A percentile compares a stretch with the other conserved stretches of the same genome.
Conservation (phyloP, 2,888 invertebrate species). For the Zhengitettix transpicula region DNA sequence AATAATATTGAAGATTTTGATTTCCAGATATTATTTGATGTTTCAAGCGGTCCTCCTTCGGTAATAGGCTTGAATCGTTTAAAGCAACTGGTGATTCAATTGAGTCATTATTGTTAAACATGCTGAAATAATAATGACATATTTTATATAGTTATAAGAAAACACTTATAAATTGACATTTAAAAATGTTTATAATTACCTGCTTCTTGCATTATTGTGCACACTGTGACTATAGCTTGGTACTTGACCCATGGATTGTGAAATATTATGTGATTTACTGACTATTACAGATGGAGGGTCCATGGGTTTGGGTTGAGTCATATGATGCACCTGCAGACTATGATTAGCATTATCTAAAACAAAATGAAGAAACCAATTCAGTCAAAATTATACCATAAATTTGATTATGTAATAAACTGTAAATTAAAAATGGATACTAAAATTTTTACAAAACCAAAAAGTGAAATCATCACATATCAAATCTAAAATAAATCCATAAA, state of each 20-base stretch:
- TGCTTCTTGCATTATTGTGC: neutral
- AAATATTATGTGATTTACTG: constrained; percentile 23
- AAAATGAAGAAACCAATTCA: too few relatives aligned
- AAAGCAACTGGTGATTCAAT: too few relatives aligned
- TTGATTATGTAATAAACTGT: too few relatives aligned
- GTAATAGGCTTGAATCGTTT: neutral
- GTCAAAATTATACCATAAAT: too few relatives aligned
- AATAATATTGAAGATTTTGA: neutral
- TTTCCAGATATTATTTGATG: neutral
- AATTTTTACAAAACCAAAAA: too few relatives aligned
- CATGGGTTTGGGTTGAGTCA: constrained; percentile 23
- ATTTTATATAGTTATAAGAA: neutral
- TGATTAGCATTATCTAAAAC: neutral
- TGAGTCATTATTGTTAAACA: too few relatives aligned
- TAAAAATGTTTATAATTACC: neutral
- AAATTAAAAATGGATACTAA: too few relatives aligned
- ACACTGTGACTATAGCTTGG: neutral
- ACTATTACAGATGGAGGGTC: constrained; percentile 38
- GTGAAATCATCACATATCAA: too few relatives aligned
- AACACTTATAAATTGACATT: neutral
- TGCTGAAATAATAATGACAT: too few relatives aligned
- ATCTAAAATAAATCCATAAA: too few relatives aligned
- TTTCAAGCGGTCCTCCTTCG: neutral
- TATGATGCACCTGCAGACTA: neutral
- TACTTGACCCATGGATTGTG: neutral